These are phyloP conservation scores for Turnix velox DNA, from an alignment of 2,113 vertebrate genomes.

Conservation along the genomic window DNA sequence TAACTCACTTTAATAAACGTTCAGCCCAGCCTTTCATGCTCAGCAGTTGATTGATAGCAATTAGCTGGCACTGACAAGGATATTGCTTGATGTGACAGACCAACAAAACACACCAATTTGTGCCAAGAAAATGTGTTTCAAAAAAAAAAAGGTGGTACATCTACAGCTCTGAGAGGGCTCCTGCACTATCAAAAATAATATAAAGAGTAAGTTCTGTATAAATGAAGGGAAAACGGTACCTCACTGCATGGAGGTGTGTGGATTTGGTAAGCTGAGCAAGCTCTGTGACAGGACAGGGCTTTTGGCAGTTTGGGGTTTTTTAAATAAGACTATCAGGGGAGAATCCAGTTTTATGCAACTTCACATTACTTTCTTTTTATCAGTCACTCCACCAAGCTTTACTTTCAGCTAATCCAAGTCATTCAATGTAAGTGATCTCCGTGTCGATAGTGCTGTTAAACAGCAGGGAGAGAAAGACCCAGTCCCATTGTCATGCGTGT, in stretches of 20 bases:
- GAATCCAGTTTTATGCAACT: not conserved
- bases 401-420: not conserved
- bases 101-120: constrained; percentile 52
- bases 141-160: constrained; percentile 41
- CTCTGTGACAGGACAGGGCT: not conserved
- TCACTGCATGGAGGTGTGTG: not conserved
- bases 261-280: not conserved
- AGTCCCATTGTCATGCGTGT: constrained; percentile 55
- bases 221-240: not conserved
- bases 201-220: constrained; percentile 5
- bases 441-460: constrained; percentile 40
- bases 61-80: constrained; percentile 57
- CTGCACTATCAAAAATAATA: not conserved
- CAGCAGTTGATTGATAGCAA: constrained; percentile 40
- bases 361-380: not conserved
- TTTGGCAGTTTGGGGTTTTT: not conserved
- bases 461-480: constrained; percentile 23
- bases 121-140: constrained; percentile 52
- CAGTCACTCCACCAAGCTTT: not conserved
- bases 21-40: constrained; percentile 42
- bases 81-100: constrained; percentile 65
- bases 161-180: constrained; percentile 13
- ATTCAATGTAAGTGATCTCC: constrained; percentile 1
- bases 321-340: not conserved
- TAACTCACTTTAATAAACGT: constrained; percentile 18